Evolutionary conservation across 2,888 invertebrate species (phyloP), one percentile per base, ranked within the genome.

Genomic region (Eupithecia pulchellata): DNA sequence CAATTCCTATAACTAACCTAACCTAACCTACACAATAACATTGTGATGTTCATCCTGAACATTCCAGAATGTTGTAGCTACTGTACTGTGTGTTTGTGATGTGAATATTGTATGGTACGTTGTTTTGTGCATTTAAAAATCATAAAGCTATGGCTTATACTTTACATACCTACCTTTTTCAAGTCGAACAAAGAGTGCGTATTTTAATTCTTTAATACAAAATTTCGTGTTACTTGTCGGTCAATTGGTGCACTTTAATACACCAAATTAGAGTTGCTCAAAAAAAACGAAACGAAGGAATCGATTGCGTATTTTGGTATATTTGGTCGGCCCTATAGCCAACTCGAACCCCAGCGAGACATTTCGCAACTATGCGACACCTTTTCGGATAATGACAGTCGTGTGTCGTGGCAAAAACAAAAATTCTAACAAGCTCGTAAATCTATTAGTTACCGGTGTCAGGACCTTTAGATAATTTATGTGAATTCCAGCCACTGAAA

Each of bases 401-500:
- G 91, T 89, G 91, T 89, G 92, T 85, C 90, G 73, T 9, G 67
- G 84, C 91, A 93, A 93, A 93, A 93, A 93, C 84, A 75, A 71
- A 81, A 83, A 88, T 87, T 83, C 86, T 77, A 73, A 72, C 78
- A 78, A 79, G 80, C 82, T 83, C 86, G 90, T 93, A 92, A 91
- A 92, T 93, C 88, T 89, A 83, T 77, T 76, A 80, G 87, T 86
- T 81, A 84, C 84, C 84, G 79, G 82, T 84, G 85, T 87, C 86
- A 81, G 82, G 86, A 87, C 87, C 89, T 90, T 77, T 85, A 89
- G 91, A 92, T 91, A 91, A 88, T 88, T 90, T 88, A 91, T 88
- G 86, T 80, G 84, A 84, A 92, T 93, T 89, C 89, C 82, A 86
- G 77, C 80, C 85, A 77, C 75, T 83, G 86, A 85, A 85, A 78